These are phyloP conservation scores for Tuberolachnus salignus DNA, from an alignment of 2,888 invertebrate genomes.

Conservation along the genomic window DNA sequence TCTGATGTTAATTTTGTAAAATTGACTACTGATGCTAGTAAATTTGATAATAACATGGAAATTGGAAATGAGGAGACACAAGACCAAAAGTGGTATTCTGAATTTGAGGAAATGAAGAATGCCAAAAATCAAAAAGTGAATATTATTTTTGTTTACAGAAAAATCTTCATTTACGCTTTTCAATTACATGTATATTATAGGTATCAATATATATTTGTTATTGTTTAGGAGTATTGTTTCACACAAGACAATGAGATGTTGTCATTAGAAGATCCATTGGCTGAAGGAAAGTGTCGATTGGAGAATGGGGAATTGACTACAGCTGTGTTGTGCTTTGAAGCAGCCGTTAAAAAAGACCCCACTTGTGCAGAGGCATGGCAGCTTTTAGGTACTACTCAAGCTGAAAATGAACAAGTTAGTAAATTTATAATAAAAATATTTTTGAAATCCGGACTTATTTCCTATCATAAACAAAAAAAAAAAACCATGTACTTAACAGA, in stretches of 20 bases:
- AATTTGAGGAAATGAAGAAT: conserved; percentile 32
- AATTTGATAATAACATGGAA: background rate
- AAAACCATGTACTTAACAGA: no score
- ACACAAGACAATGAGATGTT: conserved; percentile 85
- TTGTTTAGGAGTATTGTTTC: conserved; percentile 74
- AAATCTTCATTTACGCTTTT: background rate
- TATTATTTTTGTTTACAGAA: background rate
- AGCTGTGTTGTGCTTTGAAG: conserved; percentile 95
- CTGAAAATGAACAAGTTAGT: conserved; percentile 89
- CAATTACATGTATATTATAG: background rate
- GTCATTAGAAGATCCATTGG: conserved; percentile 77
- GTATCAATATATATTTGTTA: background rate
- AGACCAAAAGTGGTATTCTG: background rate
- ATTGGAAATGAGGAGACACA: background rate
- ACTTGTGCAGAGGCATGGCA: conserved; percentile 85
- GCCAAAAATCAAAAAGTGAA: conserved; percentile 11
- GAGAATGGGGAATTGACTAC: conserved; percentile 89
- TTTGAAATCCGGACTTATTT: no score
- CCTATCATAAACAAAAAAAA: no score
- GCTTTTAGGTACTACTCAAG: conserved; percentile 86
- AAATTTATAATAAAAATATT: conserved; percentile 15
- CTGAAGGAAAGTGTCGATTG: conserved; percentile 83
- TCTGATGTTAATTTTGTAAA: background rate
- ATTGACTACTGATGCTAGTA: background rate
- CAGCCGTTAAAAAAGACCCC: conserved; percentile 84